phyloP scores from a whole-genome alignment of 2,113 vertebrate genomes.

The Lamprologus lemairii region DNA sequence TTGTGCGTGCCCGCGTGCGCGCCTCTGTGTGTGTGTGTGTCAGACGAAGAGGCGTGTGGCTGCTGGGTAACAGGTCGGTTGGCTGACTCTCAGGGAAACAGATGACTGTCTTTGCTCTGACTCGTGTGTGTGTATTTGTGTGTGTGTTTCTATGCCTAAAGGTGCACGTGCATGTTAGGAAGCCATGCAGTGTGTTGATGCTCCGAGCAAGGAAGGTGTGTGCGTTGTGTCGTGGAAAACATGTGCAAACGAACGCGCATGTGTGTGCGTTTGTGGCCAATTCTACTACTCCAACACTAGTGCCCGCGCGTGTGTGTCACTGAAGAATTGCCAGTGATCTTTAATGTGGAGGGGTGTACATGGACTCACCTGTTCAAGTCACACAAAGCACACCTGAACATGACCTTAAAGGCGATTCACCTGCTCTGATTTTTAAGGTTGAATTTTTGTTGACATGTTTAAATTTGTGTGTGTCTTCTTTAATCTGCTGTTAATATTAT shows the following conservation, averaged over 20 bases:
- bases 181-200: slow-evolving; percentile 41
- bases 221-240: slow-evolving; percentile 50
- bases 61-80: slow-evolving; percentile 69
- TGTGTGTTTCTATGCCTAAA: not conserved
- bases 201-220: not conserved
- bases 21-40: not conserved
- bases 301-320: not conserved
- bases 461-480: not conserved
- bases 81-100: not conserved
- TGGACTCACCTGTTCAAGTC: not conserved
- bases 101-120: not conserved
- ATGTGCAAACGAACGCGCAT: slow-evolving; percentile 7
- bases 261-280: not conserved
- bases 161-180: not conserved
- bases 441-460: not conserved
- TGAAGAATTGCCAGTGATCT: not conserved
- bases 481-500: not conserved
- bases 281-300: not conserved
- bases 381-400: not conserved
- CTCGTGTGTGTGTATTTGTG: not conserved
- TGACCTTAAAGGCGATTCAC: not conserved
- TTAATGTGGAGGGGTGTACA: not conserved
- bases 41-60: not conserved
- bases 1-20: not conserved
- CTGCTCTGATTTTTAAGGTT: not conserved